phyloP scores from a whole-genome alignment of 1,140 invertebrate species.

The Hycleus phaleratus region DNA sequence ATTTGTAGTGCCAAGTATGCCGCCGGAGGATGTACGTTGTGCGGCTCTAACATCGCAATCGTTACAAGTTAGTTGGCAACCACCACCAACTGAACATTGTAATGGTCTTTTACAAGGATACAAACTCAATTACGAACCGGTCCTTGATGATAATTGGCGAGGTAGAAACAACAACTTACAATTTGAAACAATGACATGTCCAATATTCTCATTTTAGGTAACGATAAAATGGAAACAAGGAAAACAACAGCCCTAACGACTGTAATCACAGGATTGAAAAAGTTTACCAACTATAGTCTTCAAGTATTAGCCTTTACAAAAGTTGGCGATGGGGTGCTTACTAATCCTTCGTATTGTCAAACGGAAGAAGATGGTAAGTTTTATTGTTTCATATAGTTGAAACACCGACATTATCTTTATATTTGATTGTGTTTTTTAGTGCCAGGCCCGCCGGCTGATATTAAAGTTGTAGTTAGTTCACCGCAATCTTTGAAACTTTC shows the following conservation, averaged over 20 bases:
- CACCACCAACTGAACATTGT: slow-evolving; percentile 64
- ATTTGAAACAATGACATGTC: not conserved
- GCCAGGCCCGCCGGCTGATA: slow-evolving; percentile 69
- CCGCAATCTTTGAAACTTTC: slow-evolving; percentile 67
- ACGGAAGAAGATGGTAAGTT: slow-evolving; percentile 74
- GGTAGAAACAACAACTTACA: slow-evolving; percentile 26
- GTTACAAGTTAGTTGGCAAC: slow-evolving; percentile 75
- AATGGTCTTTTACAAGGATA: slow-evolving; percentile 80
- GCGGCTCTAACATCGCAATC: slow-evolving; percentile 64
- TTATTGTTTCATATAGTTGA: not conserved
- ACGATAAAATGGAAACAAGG: slow-evolving; percentile 56
- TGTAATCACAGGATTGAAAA: slow-evolving; percentile 59
- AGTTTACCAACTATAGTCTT: slow-evolving; percentile 81
- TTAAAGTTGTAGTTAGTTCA: slow-evolving; percentile 72
- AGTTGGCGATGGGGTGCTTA: slow-evolving; percentile 69
- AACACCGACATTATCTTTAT: not conserved
- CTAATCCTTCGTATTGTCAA: slow-evolving; percentile 62
- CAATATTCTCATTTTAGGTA: slow-evolving; percentile 25
- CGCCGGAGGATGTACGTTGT: slow-evolving; percentile 66
- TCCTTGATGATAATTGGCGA: slow-evolving; percentile 51
- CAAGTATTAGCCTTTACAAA: slow-evolving; percentile 75
- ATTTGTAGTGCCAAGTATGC: slow-evolving; percentile 58
- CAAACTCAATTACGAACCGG: slow-evolving; percentile 65
- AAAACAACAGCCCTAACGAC: slow-evolving; percentile 62
- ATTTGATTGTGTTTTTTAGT: slow-evolving; percentile 46